Base-by-base conservation (phyloP, 1,140 invertebrate species). In the Brachionus rotundiformis region DNA sequence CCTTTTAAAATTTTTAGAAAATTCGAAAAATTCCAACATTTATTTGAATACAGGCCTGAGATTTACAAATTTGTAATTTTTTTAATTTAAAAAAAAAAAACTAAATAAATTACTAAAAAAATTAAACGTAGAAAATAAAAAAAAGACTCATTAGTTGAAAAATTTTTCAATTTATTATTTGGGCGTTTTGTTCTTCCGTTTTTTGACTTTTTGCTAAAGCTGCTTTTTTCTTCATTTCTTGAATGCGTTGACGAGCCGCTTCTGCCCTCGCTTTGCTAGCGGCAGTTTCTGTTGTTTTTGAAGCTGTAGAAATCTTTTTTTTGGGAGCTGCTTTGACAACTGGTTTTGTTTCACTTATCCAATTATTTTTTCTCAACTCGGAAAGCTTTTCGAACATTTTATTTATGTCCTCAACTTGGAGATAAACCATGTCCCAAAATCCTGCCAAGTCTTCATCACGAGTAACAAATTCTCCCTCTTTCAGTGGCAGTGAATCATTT, bases 341-440 rank as follows among this genome's bases (percentile, higher is more conserved):
- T 73, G 36, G 68, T 29, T 79, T 79, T 54, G 25, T 23, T 33
- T 59, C 76, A 31, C 0, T 7, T 80, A 89, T 89, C 94, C 94
- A 95, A 49, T 91, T 90, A 83, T 92, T 93, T 25, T 87, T 88
- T 85, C 90, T 91, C 23, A 94, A 87, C 16, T 85, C 85, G 25
- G 92, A 91, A 54, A 96, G 91, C 82, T 94, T 92, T 6, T 91
- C 88, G 86, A 94, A 95, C 81, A 93, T 89, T 6, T 91, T 90
- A 85, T 94, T 91, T 16, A 95, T 90, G 87, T 94, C 92, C 36
- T 92, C 91, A 6, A 95, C 92, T 88, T 97, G 95, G 59, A 97
- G 90, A 86, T 92, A 92, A 6, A 98, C 94, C 94, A 98, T 95
- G 87, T 97, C 95, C 95, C 95, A 98, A 88, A 97, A 97, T 16